Evolutionary conservation across 2,797 vertebrate genomes (phyloP), one percentile per base, ranked within the genome.

Genomic region (Gallinago nigripennis): DNA sequence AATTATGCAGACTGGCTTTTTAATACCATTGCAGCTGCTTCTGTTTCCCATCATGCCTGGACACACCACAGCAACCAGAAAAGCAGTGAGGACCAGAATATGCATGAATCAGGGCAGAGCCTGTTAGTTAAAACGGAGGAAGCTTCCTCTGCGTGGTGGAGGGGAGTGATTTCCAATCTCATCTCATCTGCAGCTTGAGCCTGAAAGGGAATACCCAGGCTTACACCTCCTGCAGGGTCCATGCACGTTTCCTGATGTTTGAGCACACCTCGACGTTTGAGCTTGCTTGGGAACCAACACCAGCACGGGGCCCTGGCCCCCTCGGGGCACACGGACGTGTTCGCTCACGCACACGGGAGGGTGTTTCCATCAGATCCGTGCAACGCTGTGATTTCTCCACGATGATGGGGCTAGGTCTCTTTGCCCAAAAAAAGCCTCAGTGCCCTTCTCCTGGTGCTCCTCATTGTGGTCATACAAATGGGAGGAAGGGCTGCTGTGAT

Each of bases 91-190:
- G 37, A 69, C 39, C 60, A n/a, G 75, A 43, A 14, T 5, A 19
- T 3, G n/a, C 56, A 16, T 0, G 30, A 68, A 5, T 7, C 31
- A 53, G 69, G 48, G 24, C 39, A 78, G 13, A 58, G 21, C n/a
- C 31, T 53, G 3, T 7, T 33, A 21, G 39, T 51, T 60, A 54
- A 53, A 82, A 18, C 19, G n/a, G 16, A 48, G 73, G 30, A 33
- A 35, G 3, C 27, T 48, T 64, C 50, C 43, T 16, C 61, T 53
- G 9, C 0, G 0, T 4, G 24, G 31, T 51, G 30, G 73, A n/a
- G 24, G 65, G 27, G 20, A 18, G 8, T 0, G 9, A 89, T 45
- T 76, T 81, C 65, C 39, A 3, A 1, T 11, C 69, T 37, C 56
- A 71, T 35, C 80, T 31, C 31, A 6, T 56, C 63, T 51, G 61